Percentiles rank a stretch among this genome's conserved stretches.
Evolutionary conservation across 2,797 vertebrate genomes (phyloP).

Genomic region (Sphenopsis melanotis): DNA sequence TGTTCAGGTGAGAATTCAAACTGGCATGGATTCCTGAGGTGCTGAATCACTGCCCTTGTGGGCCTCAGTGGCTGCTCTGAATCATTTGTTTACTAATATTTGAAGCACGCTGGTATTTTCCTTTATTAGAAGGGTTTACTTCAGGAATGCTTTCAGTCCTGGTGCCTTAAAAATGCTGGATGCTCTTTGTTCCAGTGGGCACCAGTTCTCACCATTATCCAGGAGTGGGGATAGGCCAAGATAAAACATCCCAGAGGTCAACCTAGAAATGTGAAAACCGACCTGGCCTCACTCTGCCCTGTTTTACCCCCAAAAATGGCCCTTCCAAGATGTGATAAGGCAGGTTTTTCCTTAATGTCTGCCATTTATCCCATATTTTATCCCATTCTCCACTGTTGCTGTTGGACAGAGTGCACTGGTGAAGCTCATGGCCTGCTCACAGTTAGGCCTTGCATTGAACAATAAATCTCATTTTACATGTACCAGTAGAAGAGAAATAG

Average conservation of each 20-base stretch:
- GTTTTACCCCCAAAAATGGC: neutral
- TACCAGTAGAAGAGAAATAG: neutral
- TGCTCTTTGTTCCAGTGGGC: neutral
- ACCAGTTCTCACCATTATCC: neutral
- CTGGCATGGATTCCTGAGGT: neutral
- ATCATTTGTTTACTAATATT: slow-evolving; percentile 48
- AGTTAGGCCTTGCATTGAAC: neutral
- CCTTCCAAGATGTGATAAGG: neutral
- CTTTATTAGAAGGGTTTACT: slow-evolving; percentile 22
- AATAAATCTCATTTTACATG: neutral
- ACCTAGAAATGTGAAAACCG: neutral
- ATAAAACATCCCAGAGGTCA: neutral
- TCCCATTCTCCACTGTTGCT: neutral
- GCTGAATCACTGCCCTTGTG: slow-evolving; percentile 17
- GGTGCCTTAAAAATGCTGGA: neutral
- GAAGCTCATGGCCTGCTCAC: neutral
- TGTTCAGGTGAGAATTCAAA: slow-evolving; percentile 20
- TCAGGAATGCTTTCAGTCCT: neutral
- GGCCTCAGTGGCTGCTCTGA: slow-evolving; percentile 42
- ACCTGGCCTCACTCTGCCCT: neutral
- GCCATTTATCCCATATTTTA: neutral
- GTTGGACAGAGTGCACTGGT: neutral
- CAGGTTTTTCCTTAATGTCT: neutral
- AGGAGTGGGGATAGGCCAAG: neutral
- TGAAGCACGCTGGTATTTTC: slow-evolving; percentile 6